These are phyloP conservation scores for Tricholauxania praeusta DNA, from an alignment of 2,888 invertebrate genomes.

Conservation along the genomic window DNA sequence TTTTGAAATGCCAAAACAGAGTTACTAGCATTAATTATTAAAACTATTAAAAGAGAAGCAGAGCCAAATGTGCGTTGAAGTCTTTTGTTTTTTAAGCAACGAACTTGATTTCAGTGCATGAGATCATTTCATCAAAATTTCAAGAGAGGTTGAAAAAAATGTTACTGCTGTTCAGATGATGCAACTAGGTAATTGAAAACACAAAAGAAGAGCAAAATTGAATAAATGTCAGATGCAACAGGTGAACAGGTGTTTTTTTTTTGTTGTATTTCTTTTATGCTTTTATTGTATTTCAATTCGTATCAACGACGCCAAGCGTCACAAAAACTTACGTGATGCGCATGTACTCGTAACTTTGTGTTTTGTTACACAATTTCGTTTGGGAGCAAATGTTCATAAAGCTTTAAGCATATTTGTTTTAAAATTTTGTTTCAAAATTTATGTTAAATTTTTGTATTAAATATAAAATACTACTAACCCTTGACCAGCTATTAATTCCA, in stretches of 20 bases:
- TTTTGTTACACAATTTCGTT: not conserved
- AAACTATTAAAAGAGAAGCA: no score
- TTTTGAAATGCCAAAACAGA: no score
- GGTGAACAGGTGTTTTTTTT: conserved; percentile 10
- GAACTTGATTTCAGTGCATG: conserved; percentile 26
- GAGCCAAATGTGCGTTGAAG: conserved; percentile 14
- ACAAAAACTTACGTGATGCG: not conserved
- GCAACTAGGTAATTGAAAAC: no score
- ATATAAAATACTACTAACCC: conserved; percentile 45
- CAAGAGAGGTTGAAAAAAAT: no score
- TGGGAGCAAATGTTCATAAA: not conserved
- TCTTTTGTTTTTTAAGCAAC: conserved; percentile 29
- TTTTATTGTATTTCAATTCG: not conserved
- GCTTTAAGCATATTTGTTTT: not conserved
- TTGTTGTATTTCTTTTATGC: not conserved
- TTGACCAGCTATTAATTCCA: conserved; percentile 47
- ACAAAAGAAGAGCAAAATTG: no score
- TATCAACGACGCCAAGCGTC: not conserved
- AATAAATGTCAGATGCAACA: not conserved
- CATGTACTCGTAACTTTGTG: no score
- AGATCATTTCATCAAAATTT: conserved; percentile 14
- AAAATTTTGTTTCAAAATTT: conserved; percentile 9
- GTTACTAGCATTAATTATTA: no score
- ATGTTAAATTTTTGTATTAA: not conserved
- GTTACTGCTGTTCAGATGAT: no score